These are phyloP conservation scores for Lanius ludovicianus DNA, from an alignment of 2,113 vertebrate species.

Conservation along the genomic window DNA sequence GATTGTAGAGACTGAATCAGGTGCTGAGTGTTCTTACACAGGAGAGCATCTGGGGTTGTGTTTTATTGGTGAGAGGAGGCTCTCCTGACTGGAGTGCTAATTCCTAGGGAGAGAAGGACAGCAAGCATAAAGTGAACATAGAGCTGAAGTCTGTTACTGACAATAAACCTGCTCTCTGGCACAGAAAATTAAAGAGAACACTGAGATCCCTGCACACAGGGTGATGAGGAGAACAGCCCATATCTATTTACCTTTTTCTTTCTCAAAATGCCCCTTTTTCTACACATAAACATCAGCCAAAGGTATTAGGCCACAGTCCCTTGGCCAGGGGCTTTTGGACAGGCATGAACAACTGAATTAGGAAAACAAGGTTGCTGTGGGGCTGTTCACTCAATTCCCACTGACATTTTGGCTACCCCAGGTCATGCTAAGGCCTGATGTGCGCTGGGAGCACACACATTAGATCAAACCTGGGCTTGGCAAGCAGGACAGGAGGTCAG, in stretches of 20 bases:
- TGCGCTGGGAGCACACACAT: neutral
- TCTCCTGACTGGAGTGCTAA: neutral
- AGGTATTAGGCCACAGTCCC: neutral
- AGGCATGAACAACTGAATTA: neutral
- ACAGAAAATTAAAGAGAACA: neutral
- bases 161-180: neutral
- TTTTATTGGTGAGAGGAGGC: neutral
- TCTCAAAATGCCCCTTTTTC: neutral
- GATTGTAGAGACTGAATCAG: neutral
- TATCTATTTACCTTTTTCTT: neutral
- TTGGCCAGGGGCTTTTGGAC: neutral
- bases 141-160: neutral
- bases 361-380: neutral
- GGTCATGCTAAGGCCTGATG: neutral
- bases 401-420: neutral
- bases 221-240: rapidly evolving
- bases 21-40: neutral
- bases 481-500: neutral
- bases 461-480: neutral
- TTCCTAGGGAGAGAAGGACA: neutral
- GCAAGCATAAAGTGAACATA: neutral
- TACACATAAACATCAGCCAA: neutral
- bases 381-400: neutral
- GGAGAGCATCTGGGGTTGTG: neutral
- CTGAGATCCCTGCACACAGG: neutral